Evolutionary conservation across 1,140 invertebrate species (phyloP), one percentile per base, ranked within the genome.

Genomic region (Metaphire vulgaris): DNA sequence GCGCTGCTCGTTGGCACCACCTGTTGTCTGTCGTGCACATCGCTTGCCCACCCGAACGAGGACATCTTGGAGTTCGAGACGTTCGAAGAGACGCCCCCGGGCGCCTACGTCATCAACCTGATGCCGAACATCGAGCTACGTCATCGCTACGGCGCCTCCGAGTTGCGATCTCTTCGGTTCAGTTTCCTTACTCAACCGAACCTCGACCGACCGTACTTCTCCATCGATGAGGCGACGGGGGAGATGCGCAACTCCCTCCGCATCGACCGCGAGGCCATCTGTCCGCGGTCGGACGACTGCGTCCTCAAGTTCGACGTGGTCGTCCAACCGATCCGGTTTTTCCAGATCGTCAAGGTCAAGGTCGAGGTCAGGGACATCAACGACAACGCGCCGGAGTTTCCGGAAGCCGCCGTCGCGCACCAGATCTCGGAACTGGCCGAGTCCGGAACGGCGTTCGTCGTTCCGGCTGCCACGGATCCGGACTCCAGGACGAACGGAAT

Each of bases 301-400:
- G 31, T 66, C 1, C 26, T 76, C 29, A 67, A 70, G 28, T 72
- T 78, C 33, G 67, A 74, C 65, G 64, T 78, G 12, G 77, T 41
- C 1, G 68, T 78, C 16, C 74, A 71, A 6, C 69, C 74, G 56
- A 32, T 56, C 66, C n/a, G 75, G 33, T 76, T 76, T 28, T 75
- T 78, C 26, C 56, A 81, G 76, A 83, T 85, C 33, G 80, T 85
- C 69, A 80, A 81, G 71, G 78, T 86, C 41, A 79, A 80, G 33
- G 77, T 86, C 0, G 77, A 80, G 1, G 70, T 86, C 6, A 76
- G 81, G 0, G 95, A 97, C 84, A 93, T 92, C 12, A 98, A 98
- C 85, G 96, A 98, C 88, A 97, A 98, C 85, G 90, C 93, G 1
- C 96, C 96, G 0, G 87, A 89, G 12, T 97, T 97, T 86, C 82